These are phyloP conservation scores for Cavia aperea DNA, from an alignment of 2,113 vertebrate genomes.

Conservation along the genomic window DNA sequence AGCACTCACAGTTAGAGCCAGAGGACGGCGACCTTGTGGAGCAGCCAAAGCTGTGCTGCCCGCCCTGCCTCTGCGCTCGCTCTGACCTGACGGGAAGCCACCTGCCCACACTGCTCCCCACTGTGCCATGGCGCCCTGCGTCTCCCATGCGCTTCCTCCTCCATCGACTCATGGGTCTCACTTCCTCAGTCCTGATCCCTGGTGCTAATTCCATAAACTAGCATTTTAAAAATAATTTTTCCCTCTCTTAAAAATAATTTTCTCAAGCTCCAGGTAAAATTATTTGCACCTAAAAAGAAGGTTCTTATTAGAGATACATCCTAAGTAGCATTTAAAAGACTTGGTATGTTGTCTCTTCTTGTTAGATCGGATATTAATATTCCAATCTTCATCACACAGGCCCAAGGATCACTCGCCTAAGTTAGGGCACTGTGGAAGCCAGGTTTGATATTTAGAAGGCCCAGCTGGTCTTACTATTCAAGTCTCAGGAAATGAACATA, in stretches of 20 bases:
- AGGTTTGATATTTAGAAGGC: neutral
- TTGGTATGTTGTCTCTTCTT: neutral
- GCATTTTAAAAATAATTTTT: constrained; percentile 23
- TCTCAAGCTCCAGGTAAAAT: neutral
- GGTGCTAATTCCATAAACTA: constrained; percentile 15
- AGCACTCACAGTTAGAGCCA: neutral
- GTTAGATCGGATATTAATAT: neutral
- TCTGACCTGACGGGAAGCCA: neutral
- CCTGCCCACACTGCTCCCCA: neutral
- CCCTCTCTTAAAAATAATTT: constrained; percentile 16
- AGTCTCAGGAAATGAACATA: constrained; percentile 15
- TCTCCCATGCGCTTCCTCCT: neutral
- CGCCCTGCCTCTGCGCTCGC: neutral
- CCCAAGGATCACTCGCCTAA: neutral
- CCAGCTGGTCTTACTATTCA: neutral
- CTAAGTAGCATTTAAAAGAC: neutral
- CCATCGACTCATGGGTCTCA: neutral
- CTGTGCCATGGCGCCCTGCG: neutral
- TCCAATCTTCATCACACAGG: neutral
- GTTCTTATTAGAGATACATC: constrained; percentile 6
- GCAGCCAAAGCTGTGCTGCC: neutral
- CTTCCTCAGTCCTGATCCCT: neutral
- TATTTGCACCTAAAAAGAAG: constrained; percentile 16
- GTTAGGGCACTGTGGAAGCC: neutral
- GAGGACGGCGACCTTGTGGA: neutral